A percentile compares a stretch with the other conserved stretches of the same genome.
These are phyloP conservation scores for Asobara japonica DNA, from an alignment of 1,140 invertebrate genomes.

Conservation along the genomic window DNA sequence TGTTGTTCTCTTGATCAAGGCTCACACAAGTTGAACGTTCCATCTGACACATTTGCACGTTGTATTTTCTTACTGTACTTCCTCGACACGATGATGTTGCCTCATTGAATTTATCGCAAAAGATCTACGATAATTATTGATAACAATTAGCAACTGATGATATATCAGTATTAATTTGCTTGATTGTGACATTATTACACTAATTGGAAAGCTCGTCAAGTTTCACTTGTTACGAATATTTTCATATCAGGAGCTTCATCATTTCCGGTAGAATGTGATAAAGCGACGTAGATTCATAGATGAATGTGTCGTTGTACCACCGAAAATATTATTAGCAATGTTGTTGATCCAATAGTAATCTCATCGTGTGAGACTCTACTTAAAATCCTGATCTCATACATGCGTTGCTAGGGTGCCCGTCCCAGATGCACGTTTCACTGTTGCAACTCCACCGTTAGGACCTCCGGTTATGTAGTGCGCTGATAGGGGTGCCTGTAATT, in stretches of 20 bases:
- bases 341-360: constrained; percentile 20
- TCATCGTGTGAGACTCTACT: constrained; percentile 56
- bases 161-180: constrained; percentile 52
- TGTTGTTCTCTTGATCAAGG: not conserved
- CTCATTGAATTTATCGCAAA: constrained; percentile 40
- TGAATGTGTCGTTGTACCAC: constrained; percentile 3
- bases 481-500: constrained; percentile 57
- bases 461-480: constrained; percentile 67
- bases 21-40: not conserved
- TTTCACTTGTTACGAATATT: not conserved
- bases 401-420: constrained; percentile 71
- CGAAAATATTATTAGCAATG: constrained; percentile 4
- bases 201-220: not conserved
- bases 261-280: not conserved
- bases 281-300: not conserved
- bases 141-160: constrained; percentile 50
- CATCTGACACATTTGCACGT: not conserved
- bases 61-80: not conserved
- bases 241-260: not conserved
- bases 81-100: not conserved
- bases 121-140: constrained; percentile 52
- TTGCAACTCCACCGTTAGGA: constrained; percentile 65
- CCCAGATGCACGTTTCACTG: constrained; percentile 63
- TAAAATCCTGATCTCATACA: constrained; percentile 67
- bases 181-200: constrained; percentile 40